Base-by-base conservation (phyloP, 2,113 vertebrate genomes). In the Oenanthe oenanthe region DNA sequence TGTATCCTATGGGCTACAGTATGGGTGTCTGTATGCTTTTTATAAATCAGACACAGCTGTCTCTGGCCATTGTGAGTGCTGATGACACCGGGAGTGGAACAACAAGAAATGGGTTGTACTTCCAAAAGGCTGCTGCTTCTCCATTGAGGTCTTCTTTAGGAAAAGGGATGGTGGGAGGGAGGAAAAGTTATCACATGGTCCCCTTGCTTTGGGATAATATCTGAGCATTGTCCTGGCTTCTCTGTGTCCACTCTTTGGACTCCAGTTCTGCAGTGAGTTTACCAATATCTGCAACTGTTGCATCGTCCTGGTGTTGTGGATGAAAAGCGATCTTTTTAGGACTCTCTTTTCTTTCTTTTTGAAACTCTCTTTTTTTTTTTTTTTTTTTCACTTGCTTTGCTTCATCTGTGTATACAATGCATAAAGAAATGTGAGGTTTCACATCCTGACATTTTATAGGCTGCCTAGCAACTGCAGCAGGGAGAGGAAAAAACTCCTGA, bases 391-490 rank as follows among this genome's bases (percentile, higher is more conserved):
- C 45, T 88, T 87, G 48, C 63, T 83, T 16, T 92, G 61, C 77
- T 75, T 72, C 81, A 67, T 85, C 57, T 32, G 57, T 68, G 70
- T 87, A 82, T 48, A 91, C 20, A 87, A n/a, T 70, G 75, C 79
- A 83, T 92, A 83, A 92, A 91, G 79, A 94, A 93, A 54, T 51
- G 51, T 36, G 81, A 73, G 40, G 18, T 70, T 94, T 92, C 53
- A 75, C 67, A 79, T 96, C 43, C 34, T 89, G 87, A 82, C 50
- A 24, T 88, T 91, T 89, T 70, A 34, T 70, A 80, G 85, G 82
- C 93, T 95, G 88, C 85, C 67, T 95, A 87, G 91, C 92, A 95
- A 87, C 94, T 91, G 71, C 2, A 7, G 5, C 1, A 84, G 34
- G 50, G 75, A 85, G 50, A 89, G 54, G 74, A 25, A 85, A 88